Base-by-base conservation (phyloP, 2,888 invertebrate genomes). In the Cosmia pyralina region DNA sequence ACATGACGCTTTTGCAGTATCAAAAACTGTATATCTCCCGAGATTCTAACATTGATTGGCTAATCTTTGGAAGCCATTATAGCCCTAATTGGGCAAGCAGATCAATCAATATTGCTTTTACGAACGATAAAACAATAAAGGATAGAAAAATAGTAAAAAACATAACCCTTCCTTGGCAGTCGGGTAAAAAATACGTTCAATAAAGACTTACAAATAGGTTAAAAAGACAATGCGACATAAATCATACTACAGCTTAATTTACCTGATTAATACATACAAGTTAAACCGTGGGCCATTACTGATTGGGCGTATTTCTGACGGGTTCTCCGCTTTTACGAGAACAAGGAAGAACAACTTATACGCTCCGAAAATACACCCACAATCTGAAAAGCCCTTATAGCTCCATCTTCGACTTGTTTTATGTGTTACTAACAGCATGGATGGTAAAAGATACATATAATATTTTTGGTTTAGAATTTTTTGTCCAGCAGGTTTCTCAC, bases 391-490 rank as follows among this genome's bases (percentile, higher is more conserved):
- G 19, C 28, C 19, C 4, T 15, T 22, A 7, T 0, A 66, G n/a
- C 10, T 50, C 15, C 0, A 41, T 34, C 2, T 34, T 22, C 0
- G 1, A 22, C 10, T 48, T 41, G 44, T 46, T 59, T n/a, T 59
- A 48, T 62, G 13, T 44, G 22, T 70, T 55, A n/a, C 48, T 62
- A 77, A 58, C 38, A 46, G 58, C 58, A 64, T 64, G 19, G 10
- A 46, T 41, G 17, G 15, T 48, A 62, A 52, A 46, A 65, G 41
- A 17, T 50, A 65, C n/a, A n/a, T n/a, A 65, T 11, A 53, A n/a
- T 17, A 50, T 44, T 60, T 79, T 79, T 66, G 15, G 70, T 69
- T 59, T 34, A 15, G 28, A 48, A n/a, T 77, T 11, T 60, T 67
- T 59, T 69, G 48, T 22, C 55, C 55, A 46, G 15, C 34, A 68